Conservation (phyloP, 2,797 vertebrate species). For the Emydoidea blandingii region DNA sequence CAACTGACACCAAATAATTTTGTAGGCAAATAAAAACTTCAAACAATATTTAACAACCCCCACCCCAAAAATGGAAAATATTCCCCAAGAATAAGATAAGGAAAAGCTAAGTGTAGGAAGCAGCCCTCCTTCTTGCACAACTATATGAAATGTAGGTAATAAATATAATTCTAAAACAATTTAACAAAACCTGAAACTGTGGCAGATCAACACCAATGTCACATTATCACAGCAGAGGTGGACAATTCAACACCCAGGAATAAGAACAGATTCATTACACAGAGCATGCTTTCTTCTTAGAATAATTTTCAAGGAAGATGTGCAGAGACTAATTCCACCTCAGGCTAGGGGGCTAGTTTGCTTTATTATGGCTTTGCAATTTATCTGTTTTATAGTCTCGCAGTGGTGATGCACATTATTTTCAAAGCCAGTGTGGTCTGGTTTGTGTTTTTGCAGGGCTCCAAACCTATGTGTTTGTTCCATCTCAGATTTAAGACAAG, state of each 20-base stretch:
- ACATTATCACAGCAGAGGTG: neutral
- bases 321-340: constrained; percentile 23
- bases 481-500: neutral
- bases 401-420: neutral
- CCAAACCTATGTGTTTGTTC: neutral
- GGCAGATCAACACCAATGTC: neutral
- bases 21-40: neutral
- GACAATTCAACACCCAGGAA: neutral
- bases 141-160: neutral
- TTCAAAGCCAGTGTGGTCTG: neutral
- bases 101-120: neutral
- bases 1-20: neutral
- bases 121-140: neutral
- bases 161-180: neutral
- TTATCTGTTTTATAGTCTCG: constrained; percentile 25
- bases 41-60: neutral
- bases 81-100: neutral
- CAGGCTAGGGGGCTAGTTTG: neutral
- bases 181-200: neutral
- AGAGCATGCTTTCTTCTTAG: constrained; percentile 25
- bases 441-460: constrained; percentile 13
- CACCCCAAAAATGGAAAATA: no score
- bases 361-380: constrained; percentile 1
- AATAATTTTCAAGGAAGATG: constrained; percentile 10
- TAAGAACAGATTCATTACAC: constrained; percentile 7